Evolutionary conservation across 2,797 vertebrate genomes (phyloP).

Genomic region (Heliangelus exortis): DNA sequence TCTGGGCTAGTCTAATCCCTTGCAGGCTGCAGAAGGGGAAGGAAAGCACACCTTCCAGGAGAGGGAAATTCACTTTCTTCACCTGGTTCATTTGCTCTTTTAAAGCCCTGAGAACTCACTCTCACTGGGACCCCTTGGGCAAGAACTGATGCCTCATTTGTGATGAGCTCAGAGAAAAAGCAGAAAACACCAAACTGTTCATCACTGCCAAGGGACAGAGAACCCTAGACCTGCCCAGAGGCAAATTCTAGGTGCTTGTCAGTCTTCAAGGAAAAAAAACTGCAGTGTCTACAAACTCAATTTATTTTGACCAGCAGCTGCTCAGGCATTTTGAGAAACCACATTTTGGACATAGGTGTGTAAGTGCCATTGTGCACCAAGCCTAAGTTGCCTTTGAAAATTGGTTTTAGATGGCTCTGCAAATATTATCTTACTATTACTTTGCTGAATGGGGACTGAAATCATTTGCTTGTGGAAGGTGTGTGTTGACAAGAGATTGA

Average conservation of each 20-base stretch:
- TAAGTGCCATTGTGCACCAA: not conserved
- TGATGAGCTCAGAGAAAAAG: not conserved
- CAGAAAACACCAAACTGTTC: not conserved
- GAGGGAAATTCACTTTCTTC: not conserved
- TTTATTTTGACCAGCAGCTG: not conserved
- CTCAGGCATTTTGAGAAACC: not conserved
- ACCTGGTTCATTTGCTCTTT: not conserved
- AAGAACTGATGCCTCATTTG: not conserved
- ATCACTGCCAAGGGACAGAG: not conserved
- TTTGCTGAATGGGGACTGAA: not conserved
- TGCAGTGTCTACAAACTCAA: not conserved
- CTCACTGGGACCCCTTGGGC: not conserved
- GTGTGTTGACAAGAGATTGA: not conserved
- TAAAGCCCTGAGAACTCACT: not conserved
- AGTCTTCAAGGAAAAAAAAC: not conserved
- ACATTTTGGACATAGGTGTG: not conserved
- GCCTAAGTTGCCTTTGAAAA: not conserved
- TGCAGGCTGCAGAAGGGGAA: not conserved
- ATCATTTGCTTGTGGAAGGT: constrained; percentile 2
- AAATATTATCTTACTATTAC: not conserved
- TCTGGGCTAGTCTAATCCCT: not conserved
- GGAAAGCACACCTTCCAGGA: not conserved
- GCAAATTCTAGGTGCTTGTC: not conserved
- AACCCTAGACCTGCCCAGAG: not conserved
- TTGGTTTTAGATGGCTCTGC: not conserved